Conservation (phyloP, 2,888 invertebrate genomes). For the Chrysotoxum bicinctum region DNA sequence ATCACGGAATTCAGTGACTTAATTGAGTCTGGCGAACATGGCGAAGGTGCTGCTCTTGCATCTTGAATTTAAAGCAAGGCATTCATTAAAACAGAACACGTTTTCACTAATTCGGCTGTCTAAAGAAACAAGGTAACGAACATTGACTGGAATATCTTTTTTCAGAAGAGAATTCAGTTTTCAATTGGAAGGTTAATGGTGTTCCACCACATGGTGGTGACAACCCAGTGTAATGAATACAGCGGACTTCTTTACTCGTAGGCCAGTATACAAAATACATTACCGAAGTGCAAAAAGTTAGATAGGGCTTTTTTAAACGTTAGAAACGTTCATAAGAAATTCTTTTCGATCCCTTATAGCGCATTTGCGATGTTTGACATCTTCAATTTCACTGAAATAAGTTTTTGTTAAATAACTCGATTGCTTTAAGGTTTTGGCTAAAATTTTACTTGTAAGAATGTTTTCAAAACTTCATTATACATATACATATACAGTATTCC, state of each 20-base stretch:
- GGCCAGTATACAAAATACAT: no score
- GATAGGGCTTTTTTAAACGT: no score
- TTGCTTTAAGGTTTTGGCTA: no score
- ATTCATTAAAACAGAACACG: constrained; percentile 77
- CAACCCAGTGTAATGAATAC: constrained; percentile 1
- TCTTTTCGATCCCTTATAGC: no score
- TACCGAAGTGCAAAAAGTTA: no score
- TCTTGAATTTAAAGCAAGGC: constrained; percentile 61
- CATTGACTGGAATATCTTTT: constrained; percentile 57
- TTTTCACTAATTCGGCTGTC: constrained; percentile 76
- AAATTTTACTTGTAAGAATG: no score
- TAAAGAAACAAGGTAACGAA: constrained; percentile 72
- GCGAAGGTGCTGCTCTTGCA: constrained; percentile 32
- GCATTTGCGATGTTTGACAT: no score
- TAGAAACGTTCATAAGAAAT: no score
- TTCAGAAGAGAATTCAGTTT: constrained; percentile 28
- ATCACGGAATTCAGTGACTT: constrained; percentile 39
- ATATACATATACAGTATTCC: no score
- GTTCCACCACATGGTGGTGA: background rate
- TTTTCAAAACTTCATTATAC: no score
- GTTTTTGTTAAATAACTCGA: no score
- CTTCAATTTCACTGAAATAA: no score
- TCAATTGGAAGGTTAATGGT: constrained; percentile 40
- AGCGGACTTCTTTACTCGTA: background rate
- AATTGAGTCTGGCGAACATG: constrained; percentile 63